Evolutionary conservation across 2,797 vertebrate species (phyloP).

Genomic region (Leptodactylus fallax): DNA sequence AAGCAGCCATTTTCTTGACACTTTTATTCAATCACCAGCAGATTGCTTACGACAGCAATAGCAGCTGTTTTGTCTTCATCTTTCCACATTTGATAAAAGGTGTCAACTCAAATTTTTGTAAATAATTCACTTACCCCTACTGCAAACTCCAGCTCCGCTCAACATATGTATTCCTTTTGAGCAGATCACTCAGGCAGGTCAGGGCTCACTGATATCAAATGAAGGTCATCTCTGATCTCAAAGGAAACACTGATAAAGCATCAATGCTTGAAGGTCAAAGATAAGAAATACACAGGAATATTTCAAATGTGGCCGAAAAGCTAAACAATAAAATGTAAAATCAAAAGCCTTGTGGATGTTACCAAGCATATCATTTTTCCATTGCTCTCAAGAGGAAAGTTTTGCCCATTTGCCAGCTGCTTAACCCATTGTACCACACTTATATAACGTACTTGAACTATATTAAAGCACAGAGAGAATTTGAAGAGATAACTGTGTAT

Average conservation of each 20-base stretch:
- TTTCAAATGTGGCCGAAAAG: constrained; percentile 85
- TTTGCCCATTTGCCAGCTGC: constrained; percentile 56
- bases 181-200: constrained; percentile 94
- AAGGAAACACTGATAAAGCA: constrained; percentile 85
- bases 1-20: constrained; percentile 99
- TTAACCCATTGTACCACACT: constrained; percentile 65
- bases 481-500: background rate
- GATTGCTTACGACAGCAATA: constrained; percentile 99
- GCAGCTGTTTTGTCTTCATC: constrained; percentile 99
- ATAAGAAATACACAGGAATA: constrained; percentile 88
- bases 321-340: constrained; percentile 87
- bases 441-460: background rate
- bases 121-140: constrained; percentile 99
- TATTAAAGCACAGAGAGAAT: background rate
- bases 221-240: constrained; percentile 94
- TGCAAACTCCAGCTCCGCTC: constrained; percentile 86
- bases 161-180: constrained; percentile 95
- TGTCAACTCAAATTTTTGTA: constrained; percentile 99
- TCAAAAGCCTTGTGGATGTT: constrained; percentile 83
- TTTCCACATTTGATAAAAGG: constrained; percentile 99
- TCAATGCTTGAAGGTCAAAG: constrained; percentile 94
- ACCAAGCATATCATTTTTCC: constrained; percentile 77
- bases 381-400: constrained; percentile 85
- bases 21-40: constrained; percentile 99
- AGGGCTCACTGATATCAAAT: constrained; percentile 94